Evolutionary conservation across 2,888 invertebrate genomes (phyloP), one percentile per base, ranked within the genome.

Genomic region (Mimas tiliae): DNA sequence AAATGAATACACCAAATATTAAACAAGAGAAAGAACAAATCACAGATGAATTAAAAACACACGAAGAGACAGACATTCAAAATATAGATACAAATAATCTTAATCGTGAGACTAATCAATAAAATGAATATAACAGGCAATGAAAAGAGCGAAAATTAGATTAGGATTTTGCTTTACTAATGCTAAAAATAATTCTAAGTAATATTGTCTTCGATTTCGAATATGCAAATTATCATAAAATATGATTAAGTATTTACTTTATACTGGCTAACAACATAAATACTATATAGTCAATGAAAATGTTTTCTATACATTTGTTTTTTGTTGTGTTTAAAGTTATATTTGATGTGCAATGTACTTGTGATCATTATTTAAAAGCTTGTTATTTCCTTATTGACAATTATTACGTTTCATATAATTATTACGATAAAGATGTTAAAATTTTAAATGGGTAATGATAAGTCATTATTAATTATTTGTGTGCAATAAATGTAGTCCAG

Each of bases 381-480:
- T 76, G 64, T 69, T 69, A 52, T 21, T 63, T 65, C 68, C 65
- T 16, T 65, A 33, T 21, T 21, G 27, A 6, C 2, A 1, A 38
- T 38, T 38, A 38, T 7, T n/a, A n/a, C n/a, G n/a, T n/a, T n/a
- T 52, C 9, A 58, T 38, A 38, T 53, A 52, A 16, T 19, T 50
- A 34, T 19, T 27, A 38, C 63, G 66, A 12, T 38, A 34, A 58
- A 50, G 9, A 19, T 67, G 19, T 66, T 66, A 51, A 51, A 66
- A 64, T 64, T 74, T 76, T 79, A 80, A 84, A 84, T 86, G 88
- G 89, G 88, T 86, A 87, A 87, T 87, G 85, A 84, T 80, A 73
- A 72, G 67, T 63, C 19, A 70, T 77, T 72, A 27, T 77, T 72
- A 27, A 27, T 4, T 76, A 80, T 79, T 75, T 69, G 76, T 82